Base-by-base conservation (phyloP, 2,888 invertebrate genomes). In the Cyaniris semiargus region DNA sequence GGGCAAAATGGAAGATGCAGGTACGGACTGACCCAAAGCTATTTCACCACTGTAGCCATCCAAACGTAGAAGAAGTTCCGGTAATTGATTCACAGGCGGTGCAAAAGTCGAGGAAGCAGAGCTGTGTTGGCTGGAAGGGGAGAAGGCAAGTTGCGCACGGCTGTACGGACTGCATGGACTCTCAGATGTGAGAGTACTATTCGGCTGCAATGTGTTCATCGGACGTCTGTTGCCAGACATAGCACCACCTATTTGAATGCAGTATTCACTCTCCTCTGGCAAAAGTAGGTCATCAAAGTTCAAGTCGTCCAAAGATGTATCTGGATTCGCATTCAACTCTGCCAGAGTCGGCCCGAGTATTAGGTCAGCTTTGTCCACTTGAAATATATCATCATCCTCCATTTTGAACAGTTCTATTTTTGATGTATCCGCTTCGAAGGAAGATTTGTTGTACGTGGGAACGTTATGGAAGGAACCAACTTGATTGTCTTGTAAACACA, bases 341-440 rank as follows among this genome's bases (percentile, higher is more conserved):
- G 97, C 97, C 77, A 98, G 94, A 80, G 97, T 97, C 0, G 97
- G 97, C 4, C 97, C 96, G 88, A 97, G 96, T 83, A 98, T 97
- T 80, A 97, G 94, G 90, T 98, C 98, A 60, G 97, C 96, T 90
- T 97, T 97, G 88, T 98, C 98, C 77, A 97, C 97, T 94, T 97
- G 94, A 87, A 98, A 97, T 84, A 97, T 97, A 86, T 97, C 98
- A 86, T 98, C 98, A 84, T 98, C 97, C 85, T 98, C 97, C 95
- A 97, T 96, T 88, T 96, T 96, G 83, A 96, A 96, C 15, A 96
- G 93, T 83, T 96, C 96, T 76, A 91, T 88, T 88, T 94, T 95
- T 27, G 88, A 86, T 75, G 86, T 87, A 82, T 88, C 95, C 82
- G 87, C 88, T 78, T 92, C 94, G 81, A 89, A 93, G 56, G 88